Evolutionary conservation across 2,113 vertebrate species (phyloP).

Genomic region (Chascanopsetta lugubris): DNA sequence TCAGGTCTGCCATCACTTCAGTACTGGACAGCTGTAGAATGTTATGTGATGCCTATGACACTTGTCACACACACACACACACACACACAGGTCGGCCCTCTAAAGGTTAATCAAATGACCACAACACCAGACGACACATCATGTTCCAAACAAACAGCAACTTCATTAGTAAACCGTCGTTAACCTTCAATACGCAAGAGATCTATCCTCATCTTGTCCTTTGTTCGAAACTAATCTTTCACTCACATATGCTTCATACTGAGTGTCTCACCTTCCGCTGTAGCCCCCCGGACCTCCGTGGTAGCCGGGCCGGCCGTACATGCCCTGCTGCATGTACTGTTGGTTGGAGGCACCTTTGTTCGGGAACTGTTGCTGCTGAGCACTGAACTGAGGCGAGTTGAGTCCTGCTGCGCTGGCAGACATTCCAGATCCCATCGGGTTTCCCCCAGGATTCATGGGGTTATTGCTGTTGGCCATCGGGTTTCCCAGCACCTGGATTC

Average conservation of each 20-base stretch:
- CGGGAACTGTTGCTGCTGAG: slow-evolving; percentile 96
- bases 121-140: too few species aligned
- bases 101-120: too few species aligned
- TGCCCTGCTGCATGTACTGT: slow-evolving; percentile 93
- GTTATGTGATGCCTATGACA: too few species aligned
- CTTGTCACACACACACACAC: too few species aligned
- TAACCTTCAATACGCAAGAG: too few species aligned
- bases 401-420: slow-evolving; percentile 91
- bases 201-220: too few species aligned
- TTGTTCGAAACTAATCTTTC: too few species aligned
- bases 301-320: slow-evolving; percentile 95
- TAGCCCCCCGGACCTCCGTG: slow-evolving; percentile 92
- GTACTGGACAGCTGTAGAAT: too few species aligned
- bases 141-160: too few species aligned
- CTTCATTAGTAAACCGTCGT: too few species aligned
- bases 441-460: slow-evolving; percentile 96
- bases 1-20: too few species aligned
- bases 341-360: slow-evolving; percentile 94
- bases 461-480: slow-evolving; percentile 98
- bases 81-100: too few species aligned
- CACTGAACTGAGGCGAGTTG: slow-evolving; percentile 93
- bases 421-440: slow-evolving; percentile 95
- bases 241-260: not conserved
- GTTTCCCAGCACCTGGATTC: slow-evolving; percentile 91
- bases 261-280: slow-evolving; percentile 86